Conservation (phyloP, 2,888 invertebrate species). For the Atherix ibis region DNA sequence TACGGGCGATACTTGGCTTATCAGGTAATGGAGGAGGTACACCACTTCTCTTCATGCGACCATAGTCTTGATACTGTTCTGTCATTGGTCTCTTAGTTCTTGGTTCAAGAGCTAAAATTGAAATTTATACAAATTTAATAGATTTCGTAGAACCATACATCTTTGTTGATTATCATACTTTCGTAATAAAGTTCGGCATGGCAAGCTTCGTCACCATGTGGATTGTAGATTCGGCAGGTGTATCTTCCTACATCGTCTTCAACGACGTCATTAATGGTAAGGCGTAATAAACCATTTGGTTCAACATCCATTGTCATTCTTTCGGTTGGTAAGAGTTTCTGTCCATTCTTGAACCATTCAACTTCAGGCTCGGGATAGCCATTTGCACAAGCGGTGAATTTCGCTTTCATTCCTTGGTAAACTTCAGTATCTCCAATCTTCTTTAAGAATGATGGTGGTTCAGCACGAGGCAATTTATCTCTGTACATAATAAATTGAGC, state of each 20-base stretch:
- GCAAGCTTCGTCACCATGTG: conserved; percentile 69
- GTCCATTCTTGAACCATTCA: conserved; percentile 71
- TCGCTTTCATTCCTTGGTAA: conserved; percentile 73
- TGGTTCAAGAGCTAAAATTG: conserved; percentile 44
- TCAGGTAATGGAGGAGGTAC: conserved; percentile 79
- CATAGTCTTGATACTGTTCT: conserved; percentile 72
- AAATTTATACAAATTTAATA: too few relatives aligned
- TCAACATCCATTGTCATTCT: conserved; percentile 72
- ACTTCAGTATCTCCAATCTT: conserved; percentile 78
- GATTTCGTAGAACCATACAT: too few relatives aligned
- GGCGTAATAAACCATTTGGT: conserved; percentile 50
- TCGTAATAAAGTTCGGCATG: conserved; percentile 67
- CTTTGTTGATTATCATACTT: conserved; percentile 33
- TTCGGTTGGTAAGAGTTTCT: conserved; percentile 64
- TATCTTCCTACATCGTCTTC: conserved; percentile 74
- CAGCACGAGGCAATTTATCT: conserved; percentile 54
- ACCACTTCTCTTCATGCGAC: conserved; percentile 66
- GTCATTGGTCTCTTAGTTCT: conserved; percentile 48
- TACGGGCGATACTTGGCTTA: conserved; percentile 79
- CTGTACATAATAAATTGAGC: conserved; percentile 29
- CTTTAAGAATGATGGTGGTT: conserved; percentile 78
- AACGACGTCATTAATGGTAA: conserved; percentile 63
- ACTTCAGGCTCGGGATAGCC: conserved; percentile 78
- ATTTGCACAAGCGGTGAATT: conserved; percentile 83
- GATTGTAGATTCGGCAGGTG: conserved; percentile 66